These are phyloP conservation scores for Neomicropteryx cornuta DNA, from an alignment of 1,140 invertebrate genomes.

Conservation along the genomic window DNA sequence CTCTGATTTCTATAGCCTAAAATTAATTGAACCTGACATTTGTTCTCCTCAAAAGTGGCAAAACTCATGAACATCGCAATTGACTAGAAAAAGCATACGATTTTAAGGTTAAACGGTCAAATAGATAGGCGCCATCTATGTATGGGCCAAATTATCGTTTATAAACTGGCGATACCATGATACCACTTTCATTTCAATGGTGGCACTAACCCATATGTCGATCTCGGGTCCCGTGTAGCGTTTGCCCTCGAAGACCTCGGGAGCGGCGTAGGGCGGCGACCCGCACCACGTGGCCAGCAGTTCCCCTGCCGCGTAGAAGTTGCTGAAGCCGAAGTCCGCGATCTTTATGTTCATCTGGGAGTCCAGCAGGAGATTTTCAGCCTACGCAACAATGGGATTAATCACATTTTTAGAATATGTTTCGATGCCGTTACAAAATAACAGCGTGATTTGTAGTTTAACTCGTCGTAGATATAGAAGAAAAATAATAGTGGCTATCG, in stretches of 20 bases:
- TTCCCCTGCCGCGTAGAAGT: constrained; percentile 76
- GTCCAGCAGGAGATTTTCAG: constrained; percentile 92
- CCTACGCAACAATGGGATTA: constrained; percentile 37
- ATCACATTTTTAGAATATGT: not conserved
- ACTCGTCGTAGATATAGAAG: no score
- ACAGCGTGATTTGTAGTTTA: not conserved
- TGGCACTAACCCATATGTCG: constrained; percentile 92
- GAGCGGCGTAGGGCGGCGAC: constrained; percentile 95
- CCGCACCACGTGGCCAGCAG: constrained; percentile 92
- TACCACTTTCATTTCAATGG: no score
- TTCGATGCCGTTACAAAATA: not conserved
- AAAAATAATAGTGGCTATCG: not conserved
- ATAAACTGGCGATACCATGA: no score
- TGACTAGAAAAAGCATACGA: no score
- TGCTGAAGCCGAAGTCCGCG: constrained; percentile 94
- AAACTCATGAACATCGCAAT: no score
- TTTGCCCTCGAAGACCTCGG: constrained; percentile 94
- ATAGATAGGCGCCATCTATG: no score
- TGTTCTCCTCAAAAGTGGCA: no score
- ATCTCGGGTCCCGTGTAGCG: constrained; percentile 94
- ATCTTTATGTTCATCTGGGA: constrained; percentile 93
- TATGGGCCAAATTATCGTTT: no score
- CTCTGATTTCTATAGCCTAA: no score
- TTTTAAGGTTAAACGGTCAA: no score
- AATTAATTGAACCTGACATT: no score